Percentiles rank a stretch among this genome's conserved stretches.
phyloP scores from a whole-genome alignment of 64 coral and sea anemone species.

The Stylophora pistillata region DNA sequence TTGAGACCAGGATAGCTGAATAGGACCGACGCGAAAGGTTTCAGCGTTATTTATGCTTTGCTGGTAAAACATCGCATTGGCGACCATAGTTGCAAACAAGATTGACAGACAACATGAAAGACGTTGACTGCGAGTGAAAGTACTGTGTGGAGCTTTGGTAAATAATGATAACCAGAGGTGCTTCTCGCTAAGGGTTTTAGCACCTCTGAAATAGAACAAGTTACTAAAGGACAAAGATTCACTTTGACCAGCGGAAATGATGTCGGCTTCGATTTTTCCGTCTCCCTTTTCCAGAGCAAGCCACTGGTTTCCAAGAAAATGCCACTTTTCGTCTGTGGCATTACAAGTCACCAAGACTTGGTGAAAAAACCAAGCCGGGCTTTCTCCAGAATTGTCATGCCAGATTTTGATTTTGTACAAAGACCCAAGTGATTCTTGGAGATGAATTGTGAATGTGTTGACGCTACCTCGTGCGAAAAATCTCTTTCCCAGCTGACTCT shows the following conservation, averaged over 20 bases:
- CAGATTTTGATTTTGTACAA: slow-evolving; percentile 82
- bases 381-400: slow-evolving; percentile 85
- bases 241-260: slow-evolving; percentile 36
- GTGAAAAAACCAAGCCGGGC: slow-evolving; percentile 85
- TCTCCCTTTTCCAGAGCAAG: slow-evolving; percentile 78
- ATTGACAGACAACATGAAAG: slow-evolving; percentile 80
- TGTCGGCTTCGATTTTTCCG: slow-evolving; percentile 70
- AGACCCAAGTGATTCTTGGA: slow-evolving; percentile 56
- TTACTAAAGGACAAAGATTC: slow-evolving; percentile 73
- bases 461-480: slow-evolving; percentile 90
- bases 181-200: slow-evolving; percentile 68
- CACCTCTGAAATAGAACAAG: slow-evolving; percentile 71
- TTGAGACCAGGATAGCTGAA: slow-evolving; percentile 70
- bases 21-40: slow-evolving; percentile 68
- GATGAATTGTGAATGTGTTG: slow-evolving; percentile 71
- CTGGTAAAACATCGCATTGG: slow-evolving; percentile 91
- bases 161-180: slow-evolving; percentile 86
- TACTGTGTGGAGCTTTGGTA: slow-evolving; percentile 68
- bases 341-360: slow-evolving; percentile 56
- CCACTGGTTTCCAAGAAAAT: slow-evolving; percentile 85
- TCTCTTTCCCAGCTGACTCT: slow-evolving; percentile 51
- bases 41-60: slow-evolving; percentile 17
- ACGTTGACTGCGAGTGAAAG: slow-evolving; percentile 75
- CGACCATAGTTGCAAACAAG: slow-evolving; percentile 78
- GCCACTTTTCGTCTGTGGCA: slow-evolving; percentile 35